Evolutionary conservation across 2,797 vertebrate species (phyloP), one percentile per base, ranked within the genome.

Genomic region (Anguilla obscura): DNA sequence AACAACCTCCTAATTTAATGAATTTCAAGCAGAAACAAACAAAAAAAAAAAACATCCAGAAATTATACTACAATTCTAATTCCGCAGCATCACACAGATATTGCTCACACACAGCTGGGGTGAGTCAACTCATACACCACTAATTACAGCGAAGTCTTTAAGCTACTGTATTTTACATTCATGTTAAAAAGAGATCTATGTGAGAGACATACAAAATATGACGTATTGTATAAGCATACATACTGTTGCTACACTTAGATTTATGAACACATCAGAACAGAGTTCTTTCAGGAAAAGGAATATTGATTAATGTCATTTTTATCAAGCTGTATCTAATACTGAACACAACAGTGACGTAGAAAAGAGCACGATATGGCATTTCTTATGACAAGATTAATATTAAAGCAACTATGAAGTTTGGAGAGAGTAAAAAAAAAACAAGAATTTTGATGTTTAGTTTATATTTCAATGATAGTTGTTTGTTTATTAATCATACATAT

Each of bases 361-460:
- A 86, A 48, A 27, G 16, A 48, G 7, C 74, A 2, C 21, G 74
- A 76, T 76, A 76, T 63, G 84, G 30, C 30, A n/a, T 85, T 85
- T 58, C 5, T 30, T 60, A 33, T 1, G 18, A 0, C 7, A 63
- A 33, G 84, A 85, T 85, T 60, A 33, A 85, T 40, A 18, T 63
- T 1, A 86, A 71, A 86, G 7, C 63, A n/a, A 85, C 8, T 5
- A 86, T 86, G 63, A 69, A 12, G 40, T 36, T 86, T 71, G 33
- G 69, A 14, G 69, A 12, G 69, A 12, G 27, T 9, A 2, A 36
- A 56, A 74, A 30, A 30, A 27, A 54, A 30, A 71, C 14, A 45
- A 24, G 69, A 48, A 88, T 91, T 91, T 89, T 82, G 76, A 63
- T 40, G 90, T 86, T 91, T 36, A 80, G 86, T 87, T 60, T 91